Base-by-base conservation (phyloP, 2,888 invertebrate species). In the Gymnoscelis rufifasciata region DNA sequence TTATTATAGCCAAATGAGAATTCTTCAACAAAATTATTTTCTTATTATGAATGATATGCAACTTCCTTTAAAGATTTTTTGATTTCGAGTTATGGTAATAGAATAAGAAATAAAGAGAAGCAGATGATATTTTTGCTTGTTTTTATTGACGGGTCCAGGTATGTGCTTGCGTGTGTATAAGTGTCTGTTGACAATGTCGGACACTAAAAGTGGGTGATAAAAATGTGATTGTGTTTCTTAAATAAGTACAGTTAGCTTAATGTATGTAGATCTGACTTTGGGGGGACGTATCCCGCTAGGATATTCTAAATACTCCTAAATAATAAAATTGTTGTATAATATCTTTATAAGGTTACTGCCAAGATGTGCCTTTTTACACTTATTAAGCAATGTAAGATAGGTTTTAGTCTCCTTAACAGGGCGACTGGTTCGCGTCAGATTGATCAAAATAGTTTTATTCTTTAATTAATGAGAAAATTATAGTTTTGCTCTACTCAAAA, bases 181-280 rank as follows among this genome's bases (percentile, higher is more conserved):
- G 82, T 78, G 78, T 81, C 80, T 76, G 78, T 78, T 75, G 74
- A 84, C 78, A 66, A 59, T 57, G 54, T 52, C 49, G 41, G 54
- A 54, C 57, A 59, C 68, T 57, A 51, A 43, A 68, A 71, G 83
- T 80, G 87, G 83, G 88, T 88, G 88, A 87, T 88, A 87, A 83
- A 74, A 74, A 83, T 88, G 88, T 88, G 88, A 87, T 87, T 84
- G 87, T 83, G 86, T 84, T 78, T 64, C 78, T 78, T 74, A 79
- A 83, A 78, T 82, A 81, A 83, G 78, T 83, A 83, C 82, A 80
- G 64, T 78, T 83, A 81, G 68, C 45, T 28, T 44, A 48, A 41
- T 38, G 37, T 59, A 72, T 68, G 31, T 33, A 71, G 68, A 71
- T 68, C 65, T 69, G 62, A 66, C 61, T 61, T 56, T 60, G 58